phyloP scores from a whole-genome alignment of 2,113 vertebrate species.

The Castor canadensis region DNA sequence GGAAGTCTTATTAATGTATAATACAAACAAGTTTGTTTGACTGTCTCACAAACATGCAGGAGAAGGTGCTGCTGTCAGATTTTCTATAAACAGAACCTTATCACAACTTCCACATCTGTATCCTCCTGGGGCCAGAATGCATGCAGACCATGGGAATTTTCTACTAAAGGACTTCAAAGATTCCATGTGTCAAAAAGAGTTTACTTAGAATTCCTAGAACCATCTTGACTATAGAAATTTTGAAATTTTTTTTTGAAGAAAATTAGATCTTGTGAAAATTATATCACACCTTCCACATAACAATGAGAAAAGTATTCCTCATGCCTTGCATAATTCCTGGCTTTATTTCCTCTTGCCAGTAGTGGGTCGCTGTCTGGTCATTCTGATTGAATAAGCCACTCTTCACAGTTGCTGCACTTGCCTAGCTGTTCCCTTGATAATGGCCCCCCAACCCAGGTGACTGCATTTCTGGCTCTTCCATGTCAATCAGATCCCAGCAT shows the following conservation, averaged over 20 bases:
- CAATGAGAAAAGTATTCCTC: constrained; percentile 4
- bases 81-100: background rate
- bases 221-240: background rate
- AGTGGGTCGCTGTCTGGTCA: background rate
- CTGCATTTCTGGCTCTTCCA: background rate
- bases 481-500: background rate
- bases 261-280: background rate
- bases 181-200: background rate
- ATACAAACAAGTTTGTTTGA: background rate
- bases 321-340: background rate
- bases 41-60: background rate
- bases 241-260: background rate
- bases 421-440: background rate
- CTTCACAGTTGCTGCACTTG: background rate
- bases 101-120: background rate
- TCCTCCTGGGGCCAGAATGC: background rate
- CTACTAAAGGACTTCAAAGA: background rate
- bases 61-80: background rate
- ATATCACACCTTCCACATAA: background rate
- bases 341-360: background rate
- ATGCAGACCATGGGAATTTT: background rate
- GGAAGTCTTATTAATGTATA: background rate
- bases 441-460: background rate
- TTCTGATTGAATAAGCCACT: background rate
- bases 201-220: background rate